These are phyloP conservation scores for Synergus itoensis DNA, from an alignment of 2,888 invertebrate genomes.

Conservation along the genomic window DNA sequence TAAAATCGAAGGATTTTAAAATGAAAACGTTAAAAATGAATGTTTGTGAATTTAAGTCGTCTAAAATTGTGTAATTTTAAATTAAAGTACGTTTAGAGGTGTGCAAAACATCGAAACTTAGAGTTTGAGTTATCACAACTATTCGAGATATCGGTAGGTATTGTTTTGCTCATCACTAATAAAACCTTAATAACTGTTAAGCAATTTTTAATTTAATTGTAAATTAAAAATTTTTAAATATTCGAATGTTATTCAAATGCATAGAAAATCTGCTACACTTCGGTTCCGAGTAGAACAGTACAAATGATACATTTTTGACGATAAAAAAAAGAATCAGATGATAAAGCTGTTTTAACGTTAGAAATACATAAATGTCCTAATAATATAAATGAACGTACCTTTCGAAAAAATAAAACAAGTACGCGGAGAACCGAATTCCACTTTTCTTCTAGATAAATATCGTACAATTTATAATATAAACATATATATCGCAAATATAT, in stretches of 20 bases:
- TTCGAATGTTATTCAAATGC: too few species aligned
- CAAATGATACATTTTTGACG: slow-evolving; percentile 63
- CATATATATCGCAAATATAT: slow-evolving; percentile 13
- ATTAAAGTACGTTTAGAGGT: background rate
- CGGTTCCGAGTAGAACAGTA: slow-evolving; percentile 64
- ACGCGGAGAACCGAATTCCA: slow-evolving; percentile 21
- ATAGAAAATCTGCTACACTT: slow-evolving; percentile 54
- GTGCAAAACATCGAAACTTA: too few species aligned
- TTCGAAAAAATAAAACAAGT: slow-evolving; percentile 20
- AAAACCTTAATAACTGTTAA: too few species aligned
- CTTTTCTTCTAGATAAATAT: slow-evolving; percentile 61
- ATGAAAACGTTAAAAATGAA: too few species aligned
- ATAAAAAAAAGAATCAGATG: slow-evolving; percentile 48
- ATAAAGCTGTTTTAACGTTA: slow-evolving; percentile 59
- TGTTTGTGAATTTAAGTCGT: too few species aligned
- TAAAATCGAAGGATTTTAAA: background rate
- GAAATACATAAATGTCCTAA: slow-evolving; percentile 61
- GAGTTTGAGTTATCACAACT: too few species aligned
- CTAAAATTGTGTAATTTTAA: background rate
- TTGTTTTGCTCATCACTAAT: too few species aligned
- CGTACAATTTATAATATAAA: slow-evolving; percentile 57
- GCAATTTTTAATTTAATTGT: too few species aligned
- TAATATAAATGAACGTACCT: slow-evolving; percentile 47
- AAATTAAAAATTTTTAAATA: too few species aligned
- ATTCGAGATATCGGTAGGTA: too few species aligned